phyloP scores from a whole-genome alignment of 1,140 invertebrate species.

The Stegodyphus mimosarum region DNA sequence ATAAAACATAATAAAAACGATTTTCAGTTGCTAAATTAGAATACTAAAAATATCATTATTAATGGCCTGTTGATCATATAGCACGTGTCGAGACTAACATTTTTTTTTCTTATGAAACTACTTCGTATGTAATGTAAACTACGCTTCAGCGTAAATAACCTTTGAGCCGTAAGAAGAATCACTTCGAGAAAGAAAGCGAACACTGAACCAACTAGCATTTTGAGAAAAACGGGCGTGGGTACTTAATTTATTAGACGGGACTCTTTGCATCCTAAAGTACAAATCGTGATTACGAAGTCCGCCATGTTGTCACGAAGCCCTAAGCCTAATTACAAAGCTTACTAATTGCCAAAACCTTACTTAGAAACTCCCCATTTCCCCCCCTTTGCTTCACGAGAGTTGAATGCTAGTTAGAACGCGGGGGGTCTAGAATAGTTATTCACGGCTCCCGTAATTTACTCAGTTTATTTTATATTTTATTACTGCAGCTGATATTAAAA shows the following conservation, averaged over 20 bases:
- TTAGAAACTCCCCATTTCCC: not conserved
- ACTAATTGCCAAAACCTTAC: conserved; percentile 45
- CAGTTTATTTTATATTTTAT: not conserved
- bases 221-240: conserved; percentile 12
- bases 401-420: not conserved
- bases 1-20: too few species aligned
- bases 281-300: conserved; percentile 55
- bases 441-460: not conserved
- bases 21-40: too few species aligned
- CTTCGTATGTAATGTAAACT: too few species aligned
- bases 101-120: too few species aligned
- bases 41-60: too few species aligned
- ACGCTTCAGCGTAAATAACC: too few species aligned
- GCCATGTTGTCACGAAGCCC: conserved; percentile 55
- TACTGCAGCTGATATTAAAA: not conserved
- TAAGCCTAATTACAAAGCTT: conserved; percentile 56
- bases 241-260: conserved; percentile 50
- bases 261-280: conserved; percentile 43
- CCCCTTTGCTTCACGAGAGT: not conserved
- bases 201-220: not conserved
- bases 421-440: not conserved
- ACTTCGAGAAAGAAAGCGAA: not conserved
- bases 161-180: too few species aligned
- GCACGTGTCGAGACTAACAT: too few species aligned
- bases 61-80: too few species aligned